These are phyloP conservation scores for Amitus sp. DNA, from an alignment of 2,888 invertebrate genomes.

Conservation along the genomic window DNA sequence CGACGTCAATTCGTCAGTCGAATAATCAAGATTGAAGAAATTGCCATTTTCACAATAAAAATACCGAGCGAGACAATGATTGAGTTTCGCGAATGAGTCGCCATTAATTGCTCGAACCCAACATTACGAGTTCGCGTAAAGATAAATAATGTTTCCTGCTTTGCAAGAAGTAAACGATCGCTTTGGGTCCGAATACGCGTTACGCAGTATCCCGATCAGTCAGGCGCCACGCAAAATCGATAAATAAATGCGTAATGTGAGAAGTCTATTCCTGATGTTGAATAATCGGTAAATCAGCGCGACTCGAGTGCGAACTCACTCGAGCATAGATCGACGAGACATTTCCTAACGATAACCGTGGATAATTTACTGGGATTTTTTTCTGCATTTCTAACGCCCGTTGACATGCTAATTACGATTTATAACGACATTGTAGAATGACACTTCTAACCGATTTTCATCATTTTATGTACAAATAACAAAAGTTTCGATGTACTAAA, in stretches of 20 bases:
- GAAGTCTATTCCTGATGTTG: conserved; percentile 30
- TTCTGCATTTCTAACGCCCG: neutral
- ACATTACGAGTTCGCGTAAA: conserved; percentile 20
- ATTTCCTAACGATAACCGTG: conserved; percentile 1
- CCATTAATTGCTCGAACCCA: conserved; percentile 41
- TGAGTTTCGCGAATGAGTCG: conserved; percentile 31
- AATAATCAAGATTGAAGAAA: conserved; percentile 14
- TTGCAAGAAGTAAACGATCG: conserved; percentile 20
- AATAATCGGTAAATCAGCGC: conserved; percentile 37
- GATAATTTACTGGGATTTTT: neutral
- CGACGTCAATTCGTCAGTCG: conserved; percentile 23
- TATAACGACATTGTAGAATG: neutral
- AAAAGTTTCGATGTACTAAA: too few relatives aligned
- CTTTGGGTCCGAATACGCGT: conserved; percentile 23
- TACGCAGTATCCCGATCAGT: conserved; percentile 34
- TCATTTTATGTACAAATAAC: too few relatives aligned
- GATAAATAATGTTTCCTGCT: conserved; percentile 32
- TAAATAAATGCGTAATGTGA: conserved; percentile 35
- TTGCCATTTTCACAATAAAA: neutral
- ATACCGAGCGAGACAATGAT: neutral
- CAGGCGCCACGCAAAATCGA: conserved; percentile 32
- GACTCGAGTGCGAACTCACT: conserved; percentile 16
- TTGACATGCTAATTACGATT: conserved; percentile 1
- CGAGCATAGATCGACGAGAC: conserved; percentile 21
- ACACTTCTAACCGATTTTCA: too few relatives aligned